Base-by-base conservation (phyloP, 2,113 vertebrate species). In the Aramus guarauna region DNA sequence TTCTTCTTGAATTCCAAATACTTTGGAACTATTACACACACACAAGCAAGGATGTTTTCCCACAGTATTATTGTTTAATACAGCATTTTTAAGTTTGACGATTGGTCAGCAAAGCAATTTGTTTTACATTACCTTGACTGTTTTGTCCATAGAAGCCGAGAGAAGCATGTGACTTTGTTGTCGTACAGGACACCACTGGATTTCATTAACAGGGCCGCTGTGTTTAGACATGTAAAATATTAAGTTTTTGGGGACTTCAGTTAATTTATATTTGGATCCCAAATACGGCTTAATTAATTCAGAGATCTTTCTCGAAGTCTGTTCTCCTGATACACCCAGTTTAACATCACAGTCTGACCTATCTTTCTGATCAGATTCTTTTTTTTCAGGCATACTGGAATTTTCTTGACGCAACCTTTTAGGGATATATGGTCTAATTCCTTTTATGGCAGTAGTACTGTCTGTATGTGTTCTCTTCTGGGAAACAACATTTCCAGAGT, bases 111-210 rank as follows among this genome's bases (percentile, higher is more conserved):
- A 83, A 90, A 55, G 24, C n/a, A 86, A 36, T 74, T 76, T 45
- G 50, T 22, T 91, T 84, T 85, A 95, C 59, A 32, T 98, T 98
- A 99, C 99, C 99, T 99, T 99, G 85, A 99, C 77, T 34, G 99
- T 99, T 92, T 98, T 98, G 96, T 99, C 99, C 99, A 99, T 99
- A 68, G 99, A 99, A 12, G 98, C 98, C 0, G 99, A 99, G 74
- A 99, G 98, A 72, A 99, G 98, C 94, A 99, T 92, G 81, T 99
- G 99, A 78, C 99, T 99, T 82, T 95, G 97, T 12, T 98, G 98
- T 62, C 79, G 92, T 13, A 99, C 97, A 7, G 99, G 99, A 93
- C 99, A 99, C 99, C 99, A 99, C 75, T 98, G 98, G 62, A 99
- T 95, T 6, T 96, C 98, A 97, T 99, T 99, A 64, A 99, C 98